Conservation (phyloP, 2,797 vertebrate species). For the Pseudochirops cupreus region DNA sequence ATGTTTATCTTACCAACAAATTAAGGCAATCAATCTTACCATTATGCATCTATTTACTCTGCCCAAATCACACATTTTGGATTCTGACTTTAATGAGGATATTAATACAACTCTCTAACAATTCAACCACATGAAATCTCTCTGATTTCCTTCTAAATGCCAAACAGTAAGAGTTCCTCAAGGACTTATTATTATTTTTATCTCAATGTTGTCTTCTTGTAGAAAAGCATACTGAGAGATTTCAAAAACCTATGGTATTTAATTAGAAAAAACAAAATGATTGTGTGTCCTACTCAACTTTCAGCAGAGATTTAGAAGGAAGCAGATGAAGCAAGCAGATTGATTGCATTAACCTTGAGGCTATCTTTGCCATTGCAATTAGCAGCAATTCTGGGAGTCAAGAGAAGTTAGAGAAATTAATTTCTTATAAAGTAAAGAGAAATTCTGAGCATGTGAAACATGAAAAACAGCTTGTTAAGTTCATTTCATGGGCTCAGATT, state of each 20-base stretch:
- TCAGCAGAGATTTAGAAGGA: slow-evolving; percentile 22
- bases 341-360: slow-evolving; percentile 44
- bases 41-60: slow-evolving; percentile 23
- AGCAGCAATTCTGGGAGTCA: slow-evolving; percentile 35
- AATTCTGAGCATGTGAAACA: slow-evolving; percentile 43
- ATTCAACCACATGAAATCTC: slow-evolving; percentile 8
- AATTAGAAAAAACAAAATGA: background rate
- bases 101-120: slow-evolving; percentile 30
- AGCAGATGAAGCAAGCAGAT: slow-evolving; percentile 51
- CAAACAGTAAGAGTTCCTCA: background rate
- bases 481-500: slow-evolving; percentile 55
- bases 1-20: background rate
- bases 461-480: slow-evolving; percentile 15
- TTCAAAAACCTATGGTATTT: background rate
- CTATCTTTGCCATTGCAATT: slow-evolving; percentile 52
- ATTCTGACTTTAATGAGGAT: slow-evolving; percentile 36
- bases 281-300: background rate
- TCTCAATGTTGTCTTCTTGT: background rate
- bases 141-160: slow-evolving; percentile 20
- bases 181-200: slow-evolving; percentile 23
- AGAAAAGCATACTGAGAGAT: background rate
- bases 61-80: background rate
- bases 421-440: slow-evolving; percentile 48
- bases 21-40: slow-evolving; percentile 15
- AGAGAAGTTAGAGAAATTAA: slow-evolving; percentile 25